phyloP scores from a whole-genome alignment of 2,888 invertebrate species.

The Nomada flava region DNA sequence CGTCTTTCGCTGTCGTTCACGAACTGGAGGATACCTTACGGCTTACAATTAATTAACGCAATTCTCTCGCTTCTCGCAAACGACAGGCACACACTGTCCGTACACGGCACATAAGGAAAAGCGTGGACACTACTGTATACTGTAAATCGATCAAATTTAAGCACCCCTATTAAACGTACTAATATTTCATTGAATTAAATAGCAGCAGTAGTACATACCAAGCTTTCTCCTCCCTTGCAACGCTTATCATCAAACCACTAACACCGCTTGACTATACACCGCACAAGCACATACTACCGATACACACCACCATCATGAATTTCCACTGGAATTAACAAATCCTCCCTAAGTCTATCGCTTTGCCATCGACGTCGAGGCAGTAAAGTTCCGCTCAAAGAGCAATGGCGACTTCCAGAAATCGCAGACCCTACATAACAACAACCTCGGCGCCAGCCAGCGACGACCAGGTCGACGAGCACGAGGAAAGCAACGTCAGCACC shows the following conservation, averaged over 20 bases:
- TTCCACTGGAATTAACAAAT: neutral
- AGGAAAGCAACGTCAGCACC: constrained; percentile 54
- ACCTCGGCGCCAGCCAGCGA: constrained; percentile 77
- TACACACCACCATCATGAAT: neutral
- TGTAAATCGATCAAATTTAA: neutral
- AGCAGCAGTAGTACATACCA: constrained; percentile 35
- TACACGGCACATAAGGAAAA: constrained; percentile 1
- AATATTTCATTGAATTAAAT: neutral
- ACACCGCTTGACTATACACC: neutral
- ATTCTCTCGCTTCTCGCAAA: constrained; percentile 71
- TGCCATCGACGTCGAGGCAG: neutral
- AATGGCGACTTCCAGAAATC: constrained; percentile 76
- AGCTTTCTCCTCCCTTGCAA: constrained; percentile 19
- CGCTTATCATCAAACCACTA: constrained; percentile 35
- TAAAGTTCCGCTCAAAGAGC: constrained; percentile 8
- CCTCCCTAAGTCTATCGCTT: constrained; percentile 26
- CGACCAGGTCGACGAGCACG: constrained; percentile 70
- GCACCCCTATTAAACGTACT: neutral
- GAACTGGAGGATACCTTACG: constrained; percentile 10
- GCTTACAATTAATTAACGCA: constrained; percentile 54
- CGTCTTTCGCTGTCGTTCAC: constrained; percentile 19
- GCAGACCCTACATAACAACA: constrained; percentile 81
- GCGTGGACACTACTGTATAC: constrained; percentile 28
- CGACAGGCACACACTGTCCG: constrained; percentile 19
- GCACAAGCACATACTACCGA: neutral